Evolutionary conservation across 2,888 invertebrate genomes (phyloP).

Genomic region (Drosophila flavopinicola): DNA sequence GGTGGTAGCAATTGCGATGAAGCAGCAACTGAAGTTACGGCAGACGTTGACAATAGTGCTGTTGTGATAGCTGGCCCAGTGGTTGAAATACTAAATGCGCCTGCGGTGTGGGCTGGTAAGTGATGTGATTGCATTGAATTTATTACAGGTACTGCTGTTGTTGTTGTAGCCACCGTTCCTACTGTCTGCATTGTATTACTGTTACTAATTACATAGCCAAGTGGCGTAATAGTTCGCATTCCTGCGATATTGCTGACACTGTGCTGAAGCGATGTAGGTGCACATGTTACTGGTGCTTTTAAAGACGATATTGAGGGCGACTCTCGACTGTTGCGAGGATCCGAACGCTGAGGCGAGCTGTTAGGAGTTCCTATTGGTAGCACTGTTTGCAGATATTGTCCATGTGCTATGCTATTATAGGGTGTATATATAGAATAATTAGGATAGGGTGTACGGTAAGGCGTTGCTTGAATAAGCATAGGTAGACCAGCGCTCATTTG

Average conservation of each 20-base stretch:
- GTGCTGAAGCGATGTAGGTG: conserved; percentile 27
- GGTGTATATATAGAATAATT: conserved; percentile 89
- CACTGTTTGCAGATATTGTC: conserved; percentile 88
- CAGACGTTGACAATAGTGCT: conserved; percentile 34
- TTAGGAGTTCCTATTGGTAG: conserved; percentile 86
- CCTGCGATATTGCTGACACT: conserved; percentile 34
- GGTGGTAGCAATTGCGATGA: conserved; percentile 62
- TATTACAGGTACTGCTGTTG: conserved; percentile 50
- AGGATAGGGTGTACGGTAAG: conserved; percentile 84
- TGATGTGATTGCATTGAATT: conserved; percentile 54
- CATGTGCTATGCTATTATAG: conserved; percentile 90
- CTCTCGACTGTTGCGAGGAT: conserved; percentile 84
- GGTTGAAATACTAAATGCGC: conserved; percentile 32
- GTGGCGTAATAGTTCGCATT: conserved; percentile 64
- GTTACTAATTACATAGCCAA: conserved; percentile 50
- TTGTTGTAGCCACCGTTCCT: conserved; percentile 38
- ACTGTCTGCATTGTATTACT: conserved; percentile 49
- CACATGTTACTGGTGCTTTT: conserved; percentile 47
- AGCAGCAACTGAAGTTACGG: conserved; percentile 42
- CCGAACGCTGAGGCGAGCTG: conserved; percentile 86
- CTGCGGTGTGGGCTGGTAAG: conserved; percentile 43
- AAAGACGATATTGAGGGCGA: conserved; percentile 64
- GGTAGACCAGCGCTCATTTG: conserved; percentile 73
- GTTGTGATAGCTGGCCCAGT: conserved; percentile 35
- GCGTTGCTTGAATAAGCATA: conserved; percentile 82